Evolutionary conservation across 2,113 vertebrate genomes (phyloP).

Genomic region (Acrocephalus arundinaceus): DNA sequence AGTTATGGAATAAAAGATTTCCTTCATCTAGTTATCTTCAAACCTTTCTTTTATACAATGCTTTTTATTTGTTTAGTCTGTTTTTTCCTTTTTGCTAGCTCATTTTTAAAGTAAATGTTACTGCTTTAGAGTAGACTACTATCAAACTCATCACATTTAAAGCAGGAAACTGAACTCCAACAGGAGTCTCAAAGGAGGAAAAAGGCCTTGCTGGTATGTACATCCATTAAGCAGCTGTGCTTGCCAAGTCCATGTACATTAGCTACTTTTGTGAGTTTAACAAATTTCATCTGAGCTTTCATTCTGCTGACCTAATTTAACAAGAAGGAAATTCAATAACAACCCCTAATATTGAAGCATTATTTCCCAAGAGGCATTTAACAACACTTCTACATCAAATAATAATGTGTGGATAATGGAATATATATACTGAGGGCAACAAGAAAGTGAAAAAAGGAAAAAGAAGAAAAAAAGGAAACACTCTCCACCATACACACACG

Average conservation of each 20-base stretch:
- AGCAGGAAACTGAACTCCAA: neutral
- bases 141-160: neutral
- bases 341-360: constrained; percentile 39
- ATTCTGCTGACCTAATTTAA: constrained; percentile 53
- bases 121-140: neutral
- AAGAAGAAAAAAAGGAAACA: neutral
- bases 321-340: constrained; percentile 62
- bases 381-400: constrained; percentile 53
- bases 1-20: neutral
- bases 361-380: constrained; percentile 56
- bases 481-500: neutral
- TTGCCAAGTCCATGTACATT: constrained; percentile 42
- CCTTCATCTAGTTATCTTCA: neutral
- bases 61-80: neutral
- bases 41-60: neutral
- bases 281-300: constrained; percentile 57
- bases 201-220: neutral
- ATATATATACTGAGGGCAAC: neutral
- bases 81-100: neutral
- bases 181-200: neutral
- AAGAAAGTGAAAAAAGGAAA: neutral
- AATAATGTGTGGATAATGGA: constrained; percentile 46
- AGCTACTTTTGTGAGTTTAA: constrained; percentile 44
- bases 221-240: constrained; percentile 40
- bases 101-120: neutral